Conservation (phyloP, 2,113 vertebrate species). For the Lagopus muta region DNA sequence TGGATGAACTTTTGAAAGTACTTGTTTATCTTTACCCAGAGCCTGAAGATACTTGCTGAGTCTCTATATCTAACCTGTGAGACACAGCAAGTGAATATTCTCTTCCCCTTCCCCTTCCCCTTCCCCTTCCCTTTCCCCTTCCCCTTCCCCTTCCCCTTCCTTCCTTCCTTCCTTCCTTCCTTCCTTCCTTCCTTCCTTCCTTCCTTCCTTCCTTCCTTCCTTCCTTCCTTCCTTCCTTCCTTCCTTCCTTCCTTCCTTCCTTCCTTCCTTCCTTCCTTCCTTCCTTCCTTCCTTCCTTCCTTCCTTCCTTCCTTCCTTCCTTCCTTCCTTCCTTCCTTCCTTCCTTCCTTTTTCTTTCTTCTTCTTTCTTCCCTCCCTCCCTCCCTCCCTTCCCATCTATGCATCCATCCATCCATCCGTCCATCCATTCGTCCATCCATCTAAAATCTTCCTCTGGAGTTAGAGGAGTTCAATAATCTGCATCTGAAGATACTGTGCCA, state of each 20-base stretch:
- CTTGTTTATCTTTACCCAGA: not conserved
- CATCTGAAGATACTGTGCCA: not conserved
- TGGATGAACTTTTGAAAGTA: not conserved
- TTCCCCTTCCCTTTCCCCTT: too few species aligned
- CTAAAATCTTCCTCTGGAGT: not conserved
- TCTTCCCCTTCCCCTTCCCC: too few species aligned
- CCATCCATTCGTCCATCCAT: not conserved
- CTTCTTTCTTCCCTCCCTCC: not conserved
- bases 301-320: too few species aligned
- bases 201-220: too few species aligned
- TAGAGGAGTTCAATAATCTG: not conserved
- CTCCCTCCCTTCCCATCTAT: not conserved
- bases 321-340: too few species aligned
- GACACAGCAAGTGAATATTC: not conserved
- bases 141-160: too few species aligned
- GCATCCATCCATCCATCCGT: too few species aligned
- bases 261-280: too few species aligned
- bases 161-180: not conserved
- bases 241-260: not conserved
- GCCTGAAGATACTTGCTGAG: not conserved
- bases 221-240: too few species aligned
- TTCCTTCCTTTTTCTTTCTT: too few species aligned
- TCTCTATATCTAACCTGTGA: not conserved
- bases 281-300: not conserved
- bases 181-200: too few species aligned